phyloP scores from a whole-genome alignment of 2,797 vertebrate genomes.

The Chiloscyllium punctatum region DNA sequence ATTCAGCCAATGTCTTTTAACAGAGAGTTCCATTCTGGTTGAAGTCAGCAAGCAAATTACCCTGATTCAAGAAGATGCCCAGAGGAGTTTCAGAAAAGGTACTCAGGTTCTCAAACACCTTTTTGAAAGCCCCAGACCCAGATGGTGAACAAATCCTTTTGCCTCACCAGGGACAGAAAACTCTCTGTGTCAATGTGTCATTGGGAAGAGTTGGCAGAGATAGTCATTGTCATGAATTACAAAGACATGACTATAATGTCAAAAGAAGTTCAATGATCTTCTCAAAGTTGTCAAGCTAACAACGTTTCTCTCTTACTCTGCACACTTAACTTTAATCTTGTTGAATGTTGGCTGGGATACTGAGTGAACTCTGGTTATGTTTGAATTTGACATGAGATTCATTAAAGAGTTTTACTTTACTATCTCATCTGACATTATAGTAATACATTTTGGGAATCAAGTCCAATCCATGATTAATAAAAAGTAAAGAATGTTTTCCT shows the following conservation, averaged over 20 bases:
- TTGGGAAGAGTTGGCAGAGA: not conserved
- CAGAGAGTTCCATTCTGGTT: not conserved
- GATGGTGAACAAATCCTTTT: not conserved
- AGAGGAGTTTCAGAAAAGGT: not conserved
- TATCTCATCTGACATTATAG: not conserved
- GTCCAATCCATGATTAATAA: not conserved
- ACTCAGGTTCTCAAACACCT: too few relatives aligned
- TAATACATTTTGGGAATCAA: not conserved
- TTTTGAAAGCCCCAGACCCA: not conserved
- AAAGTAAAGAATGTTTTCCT: not conserved
- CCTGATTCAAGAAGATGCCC: not conserved
- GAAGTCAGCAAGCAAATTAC: not conserved
- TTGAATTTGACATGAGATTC: not conserved
- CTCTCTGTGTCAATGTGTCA: not conserved
- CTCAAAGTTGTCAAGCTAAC: not conserved
- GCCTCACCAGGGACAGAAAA: not conserved
- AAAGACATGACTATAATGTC: not conserved
- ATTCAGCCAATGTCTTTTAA: not conserved
- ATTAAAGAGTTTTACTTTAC: not conserved
- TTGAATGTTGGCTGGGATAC: not conserved
- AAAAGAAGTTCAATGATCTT: not conserved
- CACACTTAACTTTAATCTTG: not conserved
- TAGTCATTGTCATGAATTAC: not conserved
- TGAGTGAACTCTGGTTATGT: not conserved
- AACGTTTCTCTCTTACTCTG: not conserved